Evolutionary conservation across 2,113 vertebrate species (phyloP).

Genomic region (Ameiurus melas): DNA sequence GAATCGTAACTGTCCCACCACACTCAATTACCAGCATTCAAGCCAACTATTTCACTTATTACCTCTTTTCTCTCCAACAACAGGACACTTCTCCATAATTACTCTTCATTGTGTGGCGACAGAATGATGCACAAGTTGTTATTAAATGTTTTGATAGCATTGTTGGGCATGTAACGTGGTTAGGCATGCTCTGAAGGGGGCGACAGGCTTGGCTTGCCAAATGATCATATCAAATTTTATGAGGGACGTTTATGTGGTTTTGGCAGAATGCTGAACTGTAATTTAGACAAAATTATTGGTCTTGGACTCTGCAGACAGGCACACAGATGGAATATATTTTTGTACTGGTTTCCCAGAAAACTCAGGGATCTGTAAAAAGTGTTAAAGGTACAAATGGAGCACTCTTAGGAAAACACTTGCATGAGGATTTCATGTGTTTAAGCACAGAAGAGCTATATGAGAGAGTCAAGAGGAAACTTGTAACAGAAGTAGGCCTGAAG

Average conservation of each 20-base stretch:
- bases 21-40: neutral
- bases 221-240: conserved; percentile 60
- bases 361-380: conserved; percentile 61
- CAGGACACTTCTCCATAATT: conserved; percentile 6
- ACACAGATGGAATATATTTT: conserved; percentile 69
- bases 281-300: conserved; percentile 70
- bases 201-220: conserved; percentile 60
- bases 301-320: conserved; percentile 66
- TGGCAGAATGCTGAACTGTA: conserved; percentile 62
- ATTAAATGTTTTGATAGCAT: conserved; percentile 61
- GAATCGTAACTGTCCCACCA: conserved; percentile 24
- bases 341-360: conserved; percentile 67
- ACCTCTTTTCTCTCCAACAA: conserved; percentile 12
- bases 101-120: conserved; percentile 19
- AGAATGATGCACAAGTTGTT: conserved; percentile 44
- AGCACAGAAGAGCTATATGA: conserved; percentile 5
- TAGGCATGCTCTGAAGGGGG: conserved; percentile 38
- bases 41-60: conserved; percentile 34
- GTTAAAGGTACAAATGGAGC: conserved; percentile 56
- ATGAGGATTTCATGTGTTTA: conserved; percentile 59
- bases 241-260: conserved; percentile 60
- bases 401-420: conserved; percentile 59
- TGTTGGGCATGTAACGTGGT: conserved; percentile 47
- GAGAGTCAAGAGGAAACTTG: neutral
- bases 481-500: neutral